These are phyloP conservation scores for Aptenodytes patagonicus DNA, from an alignment of 2,113 vertebrate genomes.

Conservation along the genomic window DNA sequence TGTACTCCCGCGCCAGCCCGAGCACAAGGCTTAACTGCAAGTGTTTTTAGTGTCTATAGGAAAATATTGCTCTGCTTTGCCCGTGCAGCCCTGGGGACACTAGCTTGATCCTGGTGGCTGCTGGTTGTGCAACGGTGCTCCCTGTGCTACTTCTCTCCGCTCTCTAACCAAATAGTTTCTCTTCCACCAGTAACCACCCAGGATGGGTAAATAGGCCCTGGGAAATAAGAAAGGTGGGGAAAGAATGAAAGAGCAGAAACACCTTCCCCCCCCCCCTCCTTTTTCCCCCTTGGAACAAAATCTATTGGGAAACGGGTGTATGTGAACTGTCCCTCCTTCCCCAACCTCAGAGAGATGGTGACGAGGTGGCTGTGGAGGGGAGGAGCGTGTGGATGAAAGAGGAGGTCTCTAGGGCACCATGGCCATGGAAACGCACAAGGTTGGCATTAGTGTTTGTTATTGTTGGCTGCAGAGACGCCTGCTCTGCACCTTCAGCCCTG, in stretches of 20 bases:
- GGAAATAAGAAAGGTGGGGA: not conserved
- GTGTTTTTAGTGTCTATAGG: not conserved
- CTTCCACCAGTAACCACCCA: not conserved
- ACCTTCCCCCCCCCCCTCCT: not conserved
- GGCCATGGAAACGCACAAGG: not conserved
- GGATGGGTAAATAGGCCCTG: not conserved
- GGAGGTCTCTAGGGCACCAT: not conserved
- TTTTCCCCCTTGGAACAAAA: not conserved
- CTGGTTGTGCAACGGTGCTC: not conserved
- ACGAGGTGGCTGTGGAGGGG: not conserved
- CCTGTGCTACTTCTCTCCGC: not conserved
- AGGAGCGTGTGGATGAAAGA: not conserved
- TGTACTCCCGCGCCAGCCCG: not conserved
- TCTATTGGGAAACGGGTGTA: not conserved
- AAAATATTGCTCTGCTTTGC: conserved; percentile 1
- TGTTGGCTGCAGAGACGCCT: not conserved
- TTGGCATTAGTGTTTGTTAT: not conserved
- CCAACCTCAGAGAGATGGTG: not conserved
- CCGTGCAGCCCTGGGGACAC: not conserved
- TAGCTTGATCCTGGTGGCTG: not conserved
- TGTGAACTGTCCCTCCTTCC: not conserved
- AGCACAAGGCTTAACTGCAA: not conserved
- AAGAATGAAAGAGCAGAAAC: not conserved
- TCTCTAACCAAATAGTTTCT: not conserved
- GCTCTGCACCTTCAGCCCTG: not conserved